Percentiles rank a stretch among this genome's conserved stretches.
Conservation (phyloP, 2,113 vertebrate species). For the Datnioides undecimradiatus region DNA sequence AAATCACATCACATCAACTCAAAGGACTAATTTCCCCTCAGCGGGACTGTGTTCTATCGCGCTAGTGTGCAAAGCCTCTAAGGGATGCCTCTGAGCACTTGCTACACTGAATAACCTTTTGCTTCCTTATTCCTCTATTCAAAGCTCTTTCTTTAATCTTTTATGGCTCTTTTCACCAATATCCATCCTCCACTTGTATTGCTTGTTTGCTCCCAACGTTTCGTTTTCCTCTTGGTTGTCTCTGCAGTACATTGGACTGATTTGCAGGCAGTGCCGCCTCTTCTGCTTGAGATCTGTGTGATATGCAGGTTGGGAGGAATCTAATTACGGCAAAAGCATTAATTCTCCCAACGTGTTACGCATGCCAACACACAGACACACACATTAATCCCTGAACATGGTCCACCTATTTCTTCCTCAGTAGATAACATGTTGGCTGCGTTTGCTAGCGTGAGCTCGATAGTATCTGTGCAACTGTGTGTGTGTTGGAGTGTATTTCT, state of each 20-base stretch:
- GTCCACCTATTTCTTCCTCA: neutral
- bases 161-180: constrained; percentile 6
- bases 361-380: constrained; percentile 1
- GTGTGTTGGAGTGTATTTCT: neutral
- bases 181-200: constrained; percentile 15
- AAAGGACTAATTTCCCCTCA: constrained; percentile 23
- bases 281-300: constrained; percentile 29
- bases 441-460: neutral
- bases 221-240: neutral
- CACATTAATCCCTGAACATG: neutral
- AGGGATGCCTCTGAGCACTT: constrained; percentile 7
- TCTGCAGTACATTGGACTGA: neutral
- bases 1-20: constrained; percentile 41
- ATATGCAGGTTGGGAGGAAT: constrained; percentile 31
- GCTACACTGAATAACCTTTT: constrained; percentile 41
- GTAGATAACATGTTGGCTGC: neutral
- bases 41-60: neutral
- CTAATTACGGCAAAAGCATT: constrained; percentile 42
- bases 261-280: constrained; percentile 20
- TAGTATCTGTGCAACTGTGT: neutral
- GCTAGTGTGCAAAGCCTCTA: neutral
- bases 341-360: constrained; percentile 20
- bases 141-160: constrained; percentile 34
- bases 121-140: constrained; percentile 24
- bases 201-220: constrained; percentile 19